Conservation (phyloP, 2,113 vertebrate species). For the Euleptes europaea region DNA sequence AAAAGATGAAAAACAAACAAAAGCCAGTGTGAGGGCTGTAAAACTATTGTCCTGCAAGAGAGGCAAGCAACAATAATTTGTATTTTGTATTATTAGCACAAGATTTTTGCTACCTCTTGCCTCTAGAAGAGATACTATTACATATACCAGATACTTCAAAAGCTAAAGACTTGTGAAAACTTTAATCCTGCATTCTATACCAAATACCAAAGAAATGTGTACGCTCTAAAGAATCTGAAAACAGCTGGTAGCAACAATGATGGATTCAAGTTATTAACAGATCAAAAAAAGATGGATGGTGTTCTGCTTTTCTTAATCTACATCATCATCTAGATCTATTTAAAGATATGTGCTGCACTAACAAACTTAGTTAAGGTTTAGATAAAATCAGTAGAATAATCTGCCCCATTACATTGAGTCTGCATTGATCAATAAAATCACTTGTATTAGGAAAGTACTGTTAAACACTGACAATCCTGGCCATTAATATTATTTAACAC, state of each 20-base stretch:
- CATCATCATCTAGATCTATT: conserved; percentile 99
- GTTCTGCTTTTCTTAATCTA: conserved; percentile 93
- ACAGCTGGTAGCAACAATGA: conserved; percentile 85
- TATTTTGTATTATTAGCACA: conserved; percentile 40
- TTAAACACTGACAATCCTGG: conserved; percentile 91
- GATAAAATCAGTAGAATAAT: conserved; percentile 97
- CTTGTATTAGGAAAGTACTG: conserved; percentile 88
- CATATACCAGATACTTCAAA: conserved; percentile 43
- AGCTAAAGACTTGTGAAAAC: conserved; percentile 53
- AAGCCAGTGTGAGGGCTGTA: conserved; percentile 14
- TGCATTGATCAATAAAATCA: conserved; percentile 95
- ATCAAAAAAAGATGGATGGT: conserved; percentile 99
- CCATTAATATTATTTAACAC: conserved; percentile 99
- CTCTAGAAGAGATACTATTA: conserved; percentile 23
- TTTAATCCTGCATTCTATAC: conserved; percentile 45
- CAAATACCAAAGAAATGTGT: conserved; percentile 68
- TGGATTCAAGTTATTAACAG: conserved; percentile 99
- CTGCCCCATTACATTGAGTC: conserved; percentile 84
- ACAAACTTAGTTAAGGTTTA: conserved; percentile 97
- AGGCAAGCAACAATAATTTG: conserved; percentile 18
- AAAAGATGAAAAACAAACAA: conserved; percentile 30
- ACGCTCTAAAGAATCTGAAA: conserved; percentile 74
- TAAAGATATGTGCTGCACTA: conserved; percentile 94
- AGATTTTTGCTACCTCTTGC: conserved; percentile 30
- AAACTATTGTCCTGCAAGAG: conserved; percentile 8